Base-by-base conservation (phyloP, 1,140 invertebrate genomes). In the Zaprionus taronus region DNA sequence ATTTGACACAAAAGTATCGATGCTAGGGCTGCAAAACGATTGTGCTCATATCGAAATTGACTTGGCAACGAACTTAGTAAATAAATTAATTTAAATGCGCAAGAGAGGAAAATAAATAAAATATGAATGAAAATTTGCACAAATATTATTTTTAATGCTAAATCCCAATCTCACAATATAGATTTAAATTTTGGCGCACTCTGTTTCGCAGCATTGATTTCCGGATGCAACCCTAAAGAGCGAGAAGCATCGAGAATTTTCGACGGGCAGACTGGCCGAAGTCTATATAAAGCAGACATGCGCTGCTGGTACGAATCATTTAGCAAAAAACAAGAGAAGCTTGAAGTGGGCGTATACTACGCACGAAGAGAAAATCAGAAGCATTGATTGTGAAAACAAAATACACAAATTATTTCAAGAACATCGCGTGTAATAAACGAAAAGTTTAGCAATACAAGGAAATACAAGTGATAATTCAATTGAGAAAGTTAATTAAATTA, bases 221-320 rank as follows among this genome's bases (percentile, higher is more conserved):
- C 79, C 28, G 41, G 68, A 76, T 81, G 72, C 83, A 86, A 79
- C 83, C 72, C 83, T 85, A 72, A 47, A 55, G 3, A 22, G n/a
- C 82, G 47, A 62, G 81, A 81, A 89, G 62, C 64, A 38, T 84
- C 83, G 77, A 89, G 83, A 87, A 87, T 71, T 67, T 87, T 87
- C 83, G 67, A 80, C 57, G 63, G 66, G 66, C 67, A 72, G 70
- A 72, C 55, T 38, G 4, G 15, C 15, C 14, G 12, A 61, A 82
- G 34, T 70, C 84, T 89, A 87, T 89, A 87, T 68, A 87, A 86
- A 47, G 51, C 17, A 11, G 11, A 5, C 28, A 2, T 22, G 9
- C 4, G 17, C 17, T 20, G 2, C 1, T 14, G 11, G 1, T 47
- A 15, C 34, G 17, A 60, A n/a, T 70, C 68, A 84, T 78, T 86